Conservation (phyloP, 2,113 vertebrate genomes). For the Lasiurus cinereus region DNA sequence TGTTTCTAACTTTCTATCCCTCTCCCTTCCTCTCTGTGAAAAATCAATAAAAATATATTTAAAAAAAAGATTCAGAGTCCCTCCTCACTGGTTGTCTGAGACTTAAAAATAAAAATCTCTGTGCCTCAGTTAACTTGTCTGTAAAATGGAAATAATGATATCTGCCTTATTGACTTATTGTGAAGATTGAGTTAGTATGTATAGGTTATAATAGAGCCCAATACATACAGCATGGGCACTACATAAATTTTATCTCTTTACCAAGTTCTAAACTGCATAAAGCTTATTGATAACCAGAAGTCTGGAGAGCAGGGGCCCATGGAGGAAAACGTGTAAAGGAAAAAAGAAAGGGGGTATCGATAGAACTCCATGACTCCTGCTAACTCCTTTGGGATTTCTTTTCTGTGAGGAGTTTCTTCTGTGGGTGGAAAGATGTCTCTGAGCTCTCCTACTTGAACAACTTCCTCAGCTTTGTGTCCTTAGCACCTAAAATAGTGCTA, state of each 20-base stretch:
- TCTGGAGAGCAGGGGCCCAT: neutral
- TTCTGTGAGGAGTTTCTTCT: constrained; percentile 11
- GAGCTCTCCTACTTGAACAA: neutral
- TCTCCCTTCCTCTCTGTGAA: too few relatives aligned
- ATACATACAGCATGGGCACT: too few relatives aligned
- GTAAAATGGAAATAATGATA: neutral
- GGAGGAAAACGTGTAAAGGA: neutral
- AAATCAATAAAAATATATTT: too few relatives aligned
- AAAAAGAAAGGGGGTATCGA: neutral
- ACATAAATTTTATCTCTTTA: neutral
- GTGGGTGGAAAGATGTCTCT: neutral
- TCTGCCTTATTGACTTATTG: neutral
- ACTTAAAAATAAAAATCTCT: neutral
- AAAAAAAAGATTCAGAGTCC: constrained; percentile 32
- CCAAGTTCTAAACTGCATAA: neutral
- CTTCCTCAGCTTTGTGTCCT: neutral
- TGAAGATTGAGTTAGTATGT: neutral
- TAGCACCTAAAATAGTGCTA: neutral
- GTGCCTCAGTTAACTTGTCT: constrained; percentile 28
- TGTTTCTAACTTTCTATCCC: too few relatives aligned
- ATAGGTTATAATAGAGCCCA: neutral
- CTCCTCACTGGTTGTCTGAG: neutral
- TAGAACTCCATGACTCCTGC: neutral
- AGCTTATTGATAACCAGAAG: neutral
- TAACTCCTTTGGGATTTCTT: neutral